Conservation (phyloP, 2,797 vertebrate genomes). For the Sebastes glaucus region DNA sequence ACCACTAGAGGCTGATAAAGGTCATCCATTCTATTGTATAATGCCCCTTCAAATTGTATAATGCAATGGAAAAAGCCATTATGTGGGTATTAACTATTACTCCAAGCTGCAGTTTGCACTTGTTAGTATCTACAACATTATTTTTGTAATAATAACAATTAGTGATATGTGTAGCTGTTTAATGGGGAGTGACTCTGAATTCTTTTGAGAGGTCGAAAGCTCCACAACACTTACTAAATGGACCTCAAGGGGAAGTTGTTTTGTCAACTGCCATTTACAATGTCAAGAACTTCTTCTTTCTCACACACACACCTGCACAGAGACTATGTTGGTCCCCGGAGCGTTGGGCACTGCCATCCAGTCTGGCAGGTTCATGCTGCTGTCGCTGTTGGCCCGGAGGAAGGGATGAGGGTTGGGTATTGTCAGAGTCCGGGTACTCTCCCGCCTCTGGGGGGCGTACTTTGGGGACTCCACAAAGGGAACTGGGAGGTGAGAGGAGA, state of each 20-base stretch:
- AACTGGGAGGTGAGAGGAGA: constrained; percentile 71
- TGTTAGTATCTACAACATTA: not conserved
- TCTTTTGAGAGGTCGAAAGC: not conserved
- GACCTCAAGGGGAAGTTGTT: not conserved
- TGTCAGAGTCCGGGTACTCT: constrained; percentile 81
- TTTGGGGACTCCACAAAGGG: constrained; percentile 94
- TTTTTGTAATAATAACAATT: not conserved
- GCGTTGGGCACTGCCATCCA: constrained; percentile 89
- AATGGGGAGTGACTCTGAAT: not conserved
- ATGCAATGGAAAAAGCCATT: not conserved
- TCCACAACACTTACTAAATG: not conserved
- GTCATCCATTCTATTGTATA: not conserved
- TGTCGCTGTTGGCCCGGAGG: constrained; percentile 93
- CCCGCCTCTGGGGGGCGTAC: constrained; percentile 88
- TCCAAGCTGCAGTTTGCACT: not conserved
- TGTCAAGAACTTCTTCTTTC: no score
- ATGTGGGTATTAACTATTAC: not conserved
- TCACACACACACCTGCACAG: constrained; percentile 78
- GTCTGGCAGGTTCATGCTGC: constrained; percentile 91
- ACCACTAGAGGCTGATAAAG: constrained; percentile 33
- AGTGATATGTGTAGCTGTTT: not conserved
- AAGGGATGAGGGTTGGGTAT: constrained; percentile 89
- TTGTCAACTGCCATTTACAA: not conserved
- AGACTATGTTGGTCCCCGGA: constrained; percentile 82
- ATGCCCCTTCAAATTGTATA: not conserved